Evolutionary conservation across 2,797 vertebrate genomes (phyloP).

Genomic region (Emydoidea blandingii): DNA sequence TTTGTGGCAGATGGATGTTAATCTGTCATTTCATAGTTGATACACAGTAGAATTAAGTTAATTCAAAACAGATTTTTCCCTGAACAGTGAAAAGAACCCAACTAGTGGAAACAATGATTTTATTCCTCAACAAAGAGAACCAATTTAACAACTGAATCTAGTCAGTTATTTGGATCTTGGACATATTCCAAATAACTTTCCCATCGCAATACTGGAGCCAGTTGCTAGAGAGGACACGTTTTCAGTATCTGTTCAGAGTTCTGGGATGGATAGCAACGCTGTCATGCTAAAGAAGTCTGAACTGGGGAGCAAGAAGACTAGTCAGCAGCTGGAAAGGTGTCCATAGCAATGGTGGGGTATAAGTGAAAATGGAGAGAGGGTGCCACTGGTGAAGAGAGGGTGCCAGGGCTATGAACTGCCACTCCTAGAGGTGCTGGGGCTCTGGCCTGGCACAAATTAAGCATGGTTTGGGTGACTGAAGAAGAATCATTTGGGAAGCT

Average conservation of each 20-base stretch:
- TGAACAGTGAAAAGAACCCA: neutral
- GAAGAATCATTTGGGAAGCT: neutral
- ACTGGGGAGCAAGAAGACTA: neutral
- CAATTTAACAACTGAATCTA: neutral
- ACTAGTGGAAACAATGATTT: neutral
- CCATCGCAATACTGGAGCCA: neutral
- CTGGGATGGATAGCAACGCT: neutral
- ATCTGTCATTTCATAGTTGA: neutral
- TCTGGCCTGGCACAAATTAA: too few relatives aligned
- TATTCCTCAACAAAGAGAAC: neutral
- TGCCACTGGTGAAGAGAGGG: neutral
- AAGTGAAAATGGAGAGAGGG: neutral
- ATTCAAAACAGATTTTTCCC: neutral
- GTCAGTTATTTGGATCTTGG: neutral
- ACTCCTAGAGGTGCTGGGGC: too few relatives aligned
- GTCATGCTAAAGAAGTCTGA: neutral
- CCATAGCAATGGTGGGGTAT: neutral
- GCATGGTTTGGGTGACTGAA: neutral
- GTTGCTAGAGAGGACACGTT: neutral
- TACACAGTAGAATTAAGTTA: neutral
- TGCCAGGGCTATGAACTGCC: too few relatives aligned
- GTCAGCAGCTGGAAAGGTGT: neutral
- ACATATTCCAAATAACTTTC: neutral
- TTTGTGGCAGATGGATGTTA: neutral
- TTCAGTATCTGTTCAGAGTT: neutral